phyloP scores from a whole-genome alignment of 2,113 vertebrate genomes.

The Natator depressus region DNA sequence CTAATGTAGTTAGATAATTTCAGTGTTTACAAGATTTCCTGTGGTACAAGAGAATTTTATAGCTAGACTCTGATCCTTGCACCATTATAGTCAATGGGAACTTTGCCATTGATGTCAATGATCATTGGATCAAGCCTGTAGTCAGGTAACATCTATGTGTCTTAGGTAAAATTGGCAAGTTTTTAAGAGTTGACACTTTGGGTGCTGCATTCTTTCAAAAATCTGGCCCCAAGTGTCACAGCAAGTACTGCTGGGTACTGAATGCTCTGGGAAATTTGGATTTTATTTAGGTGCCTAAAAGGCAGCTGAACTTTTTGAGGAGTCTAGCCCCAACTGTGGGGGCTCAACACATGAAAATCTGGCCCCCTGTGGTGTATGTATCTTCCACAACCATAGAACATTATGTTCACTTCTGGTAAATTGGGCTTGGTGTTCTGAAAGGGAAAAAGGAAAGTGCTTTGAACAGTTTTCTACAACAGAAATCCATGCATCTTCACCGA shows the following conservation, averaged over 20 bases:
- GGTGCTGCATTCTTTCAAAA: not conserved
- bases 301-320: not conserved
- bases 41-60: not conserved
- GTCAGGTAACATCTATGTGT: not conserved
- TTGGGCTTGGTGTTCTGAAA: not conserved
- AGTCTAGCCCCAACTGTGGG: not conserved
- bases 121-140: not conserved
- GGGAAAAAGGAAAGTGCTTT: not conserved
- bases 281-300: not conserved
- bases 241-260: not conserved
- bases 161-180: not conserved
- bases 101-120: not conserved
- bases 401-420: constrained; percentile 3
- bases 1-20: not conserved
- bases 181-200: not conserved
- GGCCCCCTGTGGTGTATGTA: not conserved
- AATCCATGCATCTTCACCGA: not conserved
- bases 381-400: not conserved
- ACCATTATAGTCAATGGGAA: not conserved
- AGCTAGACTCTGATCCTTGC: not conserved
- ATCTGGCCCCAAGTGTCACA: not conserved
- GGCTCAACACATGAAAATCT: not conserved
- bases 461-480: constrained; percentile 2
- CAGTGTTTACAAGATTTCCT: not conserved
- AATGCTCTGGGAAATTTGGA: not conserved